These are phyloP conservation scores for Tribolium castaneum DNA, from an alignment of 1,140 invertebrate species.

Conservation along the genomic window DNA sequence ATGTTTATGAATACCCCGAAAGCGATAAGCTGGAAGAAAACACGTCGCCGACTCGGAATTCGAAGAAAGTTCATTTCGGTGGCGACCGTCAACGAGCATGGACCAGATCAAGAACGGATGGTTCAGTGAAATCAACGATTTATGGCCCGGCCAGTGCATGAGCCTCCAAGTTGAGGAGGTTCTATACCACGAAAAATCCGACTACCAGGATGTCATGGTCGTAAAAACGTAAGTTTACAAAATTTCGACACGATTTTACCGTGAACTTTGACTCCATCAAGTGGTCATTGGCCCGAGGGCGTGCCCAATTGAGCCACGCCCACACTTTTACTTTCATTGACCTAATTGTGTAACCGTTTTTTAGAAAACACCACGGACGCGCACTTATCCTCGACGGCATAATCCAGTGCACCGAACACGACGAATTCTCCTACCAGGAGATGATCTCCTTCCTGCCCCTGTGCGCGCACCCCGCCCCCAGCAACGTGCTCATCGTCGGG, in stretches of 20 bases:
- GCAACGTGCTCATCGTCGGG: conserved; percentile 95
- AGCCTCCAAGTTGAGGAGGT: conserved; percentile 90
- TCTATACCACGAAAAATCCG: conserved; percentile 84
- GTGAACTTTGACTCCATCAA: neutral
- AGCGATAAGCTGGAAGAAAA: neutral
- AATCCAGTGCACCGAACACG: conserved; percentile 95
- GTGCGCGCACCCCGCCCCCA: conserved; percentile 90
- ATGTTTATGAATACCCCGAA: conserved; percentile 9
- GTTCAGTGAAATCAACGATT: conserved; percentile 89
- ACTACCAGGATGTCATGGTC: conserved; percentile 91
- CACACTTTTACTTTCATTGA: too few relatives aligned
- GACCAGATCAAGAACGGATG: conserved; percentile 79
- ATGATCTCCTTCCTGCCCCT: conserved; percentile 97
- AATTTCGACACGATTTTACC: neutral
- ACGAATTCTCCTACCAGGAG: conserved; percentile 99
- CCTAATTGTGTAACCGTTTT: conserved; percentile 14
- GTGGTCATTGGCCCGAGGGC: neutral
- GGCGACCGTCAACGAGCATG: conserved; percentile 29
- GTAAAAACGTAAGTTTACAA: conserved; percentile 90
- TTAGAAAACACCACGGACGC: conserved; percentile 87
- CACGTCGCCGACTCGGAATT: neutral
- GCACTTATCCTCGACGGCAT: conserved; percentile 95
- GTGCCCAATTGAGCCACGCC: too few relatives aligned
- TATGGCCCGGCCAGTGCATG: conserved; percentile 93
- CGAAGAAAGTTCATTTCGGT: neutral